Evolutionary conservation across 2,888 invertebrate genomes (phyloP).

Genomic region (Galerucella pusilla): DNA sequence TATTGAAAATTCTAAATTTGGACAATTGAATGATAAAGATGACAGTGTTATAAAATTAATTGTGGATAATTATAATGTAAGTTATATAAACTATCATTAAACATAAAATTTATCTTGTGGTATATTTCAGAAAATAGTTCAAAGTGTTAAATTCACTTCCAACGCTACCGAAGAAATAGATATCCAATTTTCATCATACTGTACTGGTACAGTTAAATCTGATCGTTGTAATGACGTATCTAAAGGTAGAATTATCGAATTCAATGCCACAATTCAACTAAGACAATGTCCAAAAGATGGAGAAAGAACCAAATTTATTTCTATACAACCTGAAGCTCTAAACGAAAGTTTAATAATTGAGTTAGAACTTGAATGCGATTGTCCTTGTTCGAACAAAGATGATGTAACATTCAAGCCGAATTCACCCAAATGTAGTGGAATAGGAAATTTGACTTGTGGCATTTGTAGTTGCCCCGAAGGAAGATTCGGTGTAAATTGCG

Average conservation of each 20-base stretch:
- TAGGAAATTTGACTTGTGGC: conserved; percentile 61
- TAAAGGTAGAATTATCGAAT: conserved; percentile 70
- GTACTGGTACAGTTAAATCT: conserved; percentile 60
- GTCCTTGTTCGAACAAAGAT: conserved; percentile 74
- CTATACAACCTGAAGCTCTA: conserved; percentile 78
- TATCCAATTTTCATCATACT: conserved; percentile 70
- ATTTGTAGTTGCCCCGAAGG: conserved; percentile 70
- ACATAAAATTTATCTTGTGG: neutral
- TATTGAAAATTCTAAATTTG: conserved; percentile 77
- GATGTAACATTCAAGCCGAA: conserved; percentile 60
- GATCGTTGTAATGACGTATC: conserved; percentile 72
- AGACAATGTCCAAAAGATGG: conserved; percentile 70
- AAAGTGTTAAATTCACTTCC: conserved; percentile 64
- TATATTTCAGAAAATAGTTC: conserved; percentile 64
- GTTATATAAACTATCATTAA: conserved; percentile 40
- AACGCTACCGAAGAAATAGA: conserved; percentile 64
- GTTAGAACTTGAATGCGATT: conserved; percentile 77
- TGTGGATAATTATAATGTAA: conserved; percentile 75
- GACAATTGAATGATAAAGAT: conserved; percentile 72
- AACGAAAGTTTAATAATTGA: conserved; percentile 76
- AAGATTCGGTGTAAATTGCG: conserved; percentile 71
- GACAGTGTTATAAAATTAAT: conserved; percentile 78
- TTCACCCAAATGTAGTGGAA: conserved; percentile 59
- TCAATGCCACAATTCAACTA: conserved; percentile 69
- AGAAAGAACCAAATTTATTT: conserved; percentile 65